Conservation (phyloP, 2,797 vertebrate genomes). For the Acanthurus leucopareius region DNA sequence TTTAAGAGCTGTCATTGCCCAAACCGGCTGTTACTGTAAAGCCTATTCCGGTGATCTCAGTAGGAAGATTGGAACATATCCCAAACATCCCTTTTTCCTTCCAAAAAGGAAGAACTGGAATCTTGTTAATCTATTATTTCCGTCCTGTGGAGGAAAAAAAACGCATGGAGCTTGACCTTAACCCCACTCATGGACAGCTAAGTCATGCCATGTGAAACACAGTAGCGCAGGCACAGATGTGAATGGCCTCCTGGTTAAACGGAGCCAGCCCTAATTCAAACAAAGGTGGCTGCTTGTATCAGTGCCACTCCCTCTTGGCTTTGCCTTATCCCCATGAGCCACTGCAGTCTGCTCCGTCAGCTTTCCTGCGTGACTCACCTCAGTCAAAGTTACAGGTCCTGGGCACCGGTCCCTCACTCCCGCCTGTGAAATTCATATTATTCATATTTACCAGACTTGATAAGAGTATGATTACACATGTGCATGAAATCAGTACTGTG, state of each 20-base stretch:
- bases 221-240: conserved; percentile 53
- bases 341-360: conserved; percentile 48
- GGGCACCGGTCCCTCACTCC: conserved; percentile 19
- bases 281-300: conserved; percentile 73
- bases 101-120: conserved; percentile 18
- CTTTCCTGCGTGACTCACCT: conserved; percentile 68
- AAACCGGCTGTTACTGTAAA: conserved; percentile 37
- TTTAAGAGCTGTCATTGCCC: conserved; percentile 37
- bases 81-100: not conserved
- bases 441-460: conserved; percentile 41
- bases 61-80: conserved; percentile 17
- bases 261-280: conserved; percentile 76
- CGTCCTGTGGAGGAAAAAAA: not conserved
- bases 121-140: conserved; percentile 36
- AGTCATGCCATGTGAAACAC: conserved; percentile 47
- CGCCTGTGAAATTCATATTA: conserved; percentile 43
- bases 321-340: conserved; percentile 62
- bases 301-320: conserved; percentile 74
- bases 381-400: conserved; percentile 54
- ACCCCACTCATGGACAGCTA: conserved; percentile 27
- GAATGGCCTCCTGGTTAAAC: conserved; percentile 67
- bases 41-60: not conserved
- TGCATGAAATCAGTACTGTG: conserved; percentile 21
- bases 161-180: conserved; percentile 15
- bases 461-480: conserved; percentile 30